Evolutionary conservation across 2,797 vertebrate genomes (phyloP), one percentile per base, ranked within the genome.

Genomic region (Spea hammondii): DNA sequence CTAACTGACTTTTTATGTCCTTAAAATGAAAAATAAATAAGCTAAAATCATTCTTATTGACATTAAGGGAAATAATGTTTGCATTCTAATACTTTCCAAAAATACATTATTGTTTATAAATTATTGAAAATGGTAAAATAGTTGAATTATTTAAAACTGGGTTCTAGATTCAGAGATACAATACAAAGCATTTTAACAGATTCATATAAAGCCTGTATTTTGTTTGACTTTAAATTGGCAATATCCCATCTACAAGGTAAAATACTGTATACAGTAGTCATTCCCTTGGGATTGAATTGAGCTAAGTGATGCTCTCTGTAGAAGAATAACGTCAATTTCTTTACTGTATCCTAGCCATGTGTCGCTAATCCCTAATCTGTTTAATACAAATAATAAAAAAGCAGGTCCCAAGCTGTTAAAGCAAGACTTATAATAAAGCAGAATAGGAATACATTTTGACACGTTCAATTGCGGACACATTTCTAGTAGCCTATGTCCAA

Each of bases 381-480:
- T 91, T 86, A 88, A 88, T 87, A 90, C 85, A 88, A 89, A 89
- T 83, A 78, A 89, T 87, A 89, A 89, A 86, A 84, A 32, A 84
- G 62, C 74, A 64, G 84, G 83, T 85, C 79, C 84, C 83, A 76
- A 65, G 86, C 79, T 84, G 78, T 80, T 57, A 84, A 80, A 86
- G 83, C 72, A 85, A 92, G 90, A 91, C 90, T 91, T 89, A 87
- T 90, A 92, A 91, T 88, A 90, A 91, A 91, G 89, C 87, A 86
- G 88, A 92, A 88, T 84, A 88, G 90, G 89, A 85, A 82, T 88
- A 84, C 88, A 88, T 92, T 95, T 91, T 92, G 89, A 92, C 90
- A 89, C 83, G 86, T 90, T 90, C 91, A 86, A 89, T 90, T 87
- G 90, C 88, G 91, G 92, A 91, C 90, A 88, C 91, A 90, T 92